Percentiles rank a stretch among this genome's conserved stretches.
Evolutionary conservation across 2,888 invertebrate genomes (phyloP).

Genomic region (Chelonus formosanus): DNA sequence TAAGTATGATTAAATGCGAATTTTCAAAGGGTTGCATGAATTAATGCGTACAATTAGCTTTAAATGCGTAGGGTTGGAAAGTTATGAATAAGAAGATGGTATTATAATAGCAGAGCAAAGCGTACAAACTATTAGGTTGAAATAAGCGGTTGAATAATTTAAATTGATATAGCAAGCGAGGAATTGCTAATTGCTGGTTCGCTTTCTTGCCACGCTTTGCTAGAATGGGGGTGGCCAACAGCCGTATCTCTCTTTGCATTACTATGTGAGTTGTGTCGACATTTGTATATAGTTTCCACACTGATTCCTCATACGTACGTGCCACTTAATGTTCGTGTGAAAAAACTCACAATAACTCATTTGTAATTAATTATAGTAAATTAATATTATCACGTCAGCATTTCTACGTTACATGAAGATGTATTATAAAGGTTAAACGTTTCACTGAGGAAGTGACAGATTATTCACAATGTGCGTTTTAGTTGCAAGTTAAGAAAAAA

Average conservation of each 20-base stretch:
- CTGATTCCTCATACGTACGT: constrained; percentile 30
- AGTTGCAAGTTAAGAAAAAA: neutral
- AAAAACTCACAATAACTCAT: constrained; percentile 30
- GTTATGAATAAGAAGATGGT: constrained; percentile 31
- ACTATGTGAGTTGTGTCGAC: constrained; percentile 24
- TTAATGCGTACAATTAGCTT: constrained; percentile 47
- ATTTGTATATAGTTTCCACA: constrained; percentile 16
- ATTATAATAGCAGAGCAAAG: constrained; percentile 38
- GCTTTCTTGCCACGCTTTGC: constrained; percentile 38
- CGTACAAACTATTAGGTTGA: constrained; percentile 41
- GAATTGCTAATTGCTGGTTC: constrained; percentile 46
- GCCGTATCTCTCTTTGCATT: constrained; percentile 22
- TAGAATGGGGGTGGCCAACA: constrained; percentile 24
- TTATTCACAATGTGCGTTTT: neutral
- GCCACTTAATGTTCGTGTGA: constrained; percentile 31
- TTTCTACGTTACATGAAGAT: constrained; percentile 10
- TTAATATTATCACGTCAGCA: constrained; percentile 20
- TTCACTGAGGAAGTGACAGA: neutral
- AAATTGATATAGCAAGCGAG: constrained; percentile 51
- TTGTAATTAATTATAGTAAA: constrained; percentile 28
- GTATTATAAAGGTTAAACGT: constrained; percentile 19
- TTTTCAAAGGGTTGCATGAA: constrained; percentile 42
- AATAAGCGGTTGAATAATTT: constrained; percentile 55
- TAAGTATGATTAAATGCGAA: too few relatives aligned
- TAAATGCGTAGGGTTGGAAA: constrained; percentile 46